Conservation (phyloP, 2,797 vertebrate genomes). For the Carapus acus region DNA sequence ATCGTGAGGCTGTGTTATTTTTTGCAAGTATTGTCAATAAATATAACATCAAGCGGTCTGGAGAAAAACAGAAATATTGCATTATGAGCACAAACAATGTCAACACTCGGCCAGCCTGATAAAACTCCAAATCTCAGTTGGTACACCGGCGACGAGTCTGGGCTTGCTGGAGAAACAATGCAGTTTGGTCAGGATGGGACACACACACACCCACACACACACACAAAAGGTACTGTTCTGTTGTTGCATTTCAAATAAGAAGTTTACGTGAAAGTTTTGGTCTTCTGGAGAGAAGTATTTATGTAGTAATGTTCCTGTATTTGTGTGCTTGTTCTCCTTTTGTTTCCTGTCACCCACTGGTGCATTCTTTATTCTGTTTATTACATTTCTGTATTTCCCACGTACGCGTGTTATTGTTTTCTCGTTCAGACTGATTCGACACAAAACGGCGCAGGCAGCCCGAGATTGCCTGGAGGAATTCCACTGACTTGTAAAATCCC, state of each 20-base stretch:
- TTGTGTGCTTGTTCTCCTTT: no score
- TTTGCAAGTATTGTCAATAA: no score
- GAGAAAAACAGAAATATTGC: conserved; percentile 2
- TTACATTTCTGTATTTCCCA: no score
- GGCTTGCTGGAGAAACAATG: conserved; percentile 44
- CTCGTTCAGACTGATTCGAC: background rate
- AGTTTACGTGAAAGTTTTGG: no score
- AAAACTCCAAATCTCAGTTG: conserved; percentile 49
- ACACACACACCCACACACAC: conserved; percentile 6
- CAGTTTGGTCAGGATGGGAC: conserved; percentile 23
- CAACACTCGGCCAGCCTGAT: conserved; percentile 31
- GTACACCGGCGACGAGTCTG: conserved; percentile 39
- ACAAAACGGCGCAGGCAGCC: background rate
- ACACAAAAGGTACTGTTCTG: no score
- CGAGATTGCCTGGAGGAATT: background rate
- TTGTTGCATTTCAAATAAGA: no score
- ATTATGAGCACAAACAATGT: background rate
- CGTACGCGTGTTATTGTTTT: no score
- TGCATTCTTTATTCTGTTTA: no score
- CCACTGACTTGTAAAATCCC: background rate
- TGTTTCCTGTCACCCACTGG: no score
- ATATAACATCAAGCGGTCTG: background rate
- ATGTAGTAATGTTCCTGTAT: no score
- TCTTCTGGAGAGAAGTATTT: no score
- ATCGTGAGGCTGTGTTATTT: no score